Evolutionary conservation across 2,797 vertebrate species (phyloP).

Genomic region (Lacerta bilineata): DNA sequence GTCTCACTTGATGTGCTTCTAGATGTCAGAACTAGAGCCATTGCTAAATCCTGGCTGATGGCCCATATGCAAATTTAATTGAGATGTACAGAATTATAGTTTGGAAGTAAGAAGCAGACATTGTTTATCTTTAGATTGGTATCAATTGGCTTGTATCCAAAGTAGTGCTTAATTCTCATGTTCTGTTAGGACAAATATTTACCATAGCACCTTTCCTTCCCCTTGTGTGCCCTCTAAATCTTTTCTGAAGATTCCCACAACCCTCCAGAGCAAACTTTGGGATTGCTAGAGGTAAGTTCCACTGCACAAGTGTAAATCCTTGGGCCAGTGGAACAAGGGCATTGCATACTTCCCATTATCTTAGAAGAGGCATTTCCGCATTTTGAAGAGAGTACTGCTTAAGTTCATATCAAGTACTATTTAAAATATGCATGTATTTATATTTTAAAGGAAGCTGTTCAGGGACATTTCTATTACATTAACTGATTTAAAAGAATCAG

Average conservation of each 20-base stretch:
- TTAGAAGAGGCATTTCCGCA: neutral
- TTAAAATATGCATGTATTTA: neutral
- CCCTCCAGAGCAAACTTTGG: no score
- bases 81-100: neutral
- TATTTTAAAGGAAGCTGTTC: no score
- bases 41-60: neutral
- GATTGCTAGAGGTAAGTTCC: no score
- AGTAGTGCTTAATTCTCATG: no score
- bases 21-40: neutral
- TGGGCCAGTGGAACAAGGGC: no score
- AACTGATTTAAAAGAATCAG: neutral
- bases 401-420: neutral
- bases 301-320: no score
- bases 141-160: no score
- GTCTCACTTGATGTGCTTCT: neutral
- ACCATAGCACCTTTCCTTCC: no score
- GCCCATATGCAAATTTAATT: neutral
- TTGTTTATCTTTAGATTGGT: conserved; percentile 1
- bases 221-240: no score
- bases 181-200: no score
- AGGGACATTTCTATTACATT: neutral
- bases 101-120: neutral
- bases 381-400: neutral
- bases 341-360: neutral
- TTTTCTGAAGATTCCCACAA: no score